phyloP scores from a whole-genome alignment of 2,888 invertebrate species.

The Ganaspis brasiliensis region DNA sequence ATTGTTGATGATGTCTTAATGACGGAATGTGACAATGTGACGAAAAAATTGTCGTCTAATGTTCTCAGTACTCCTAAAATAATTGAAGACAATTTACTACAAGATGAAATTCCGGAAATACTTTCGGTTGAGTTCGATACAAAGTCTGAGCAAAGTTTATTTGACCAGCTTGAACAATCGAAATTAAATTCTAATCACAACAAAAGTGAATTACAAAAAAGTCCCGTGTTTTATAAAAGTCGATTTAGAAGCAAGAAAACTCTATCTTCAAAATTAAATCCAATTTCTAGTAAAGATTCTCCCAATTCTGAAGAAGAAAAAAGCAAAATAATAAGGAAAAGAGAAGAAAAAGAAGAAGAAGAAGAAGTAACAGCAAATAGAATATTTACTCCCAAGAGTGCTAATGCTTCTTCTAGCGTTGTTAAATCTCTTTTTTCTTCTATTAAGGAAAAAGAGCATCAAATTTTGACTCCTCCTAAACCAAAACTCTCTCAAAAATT shows the following conservation, averaged over 20 bases:
- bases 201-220: constrained; percentile 25
- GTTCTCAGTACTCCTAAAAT: not conserved
- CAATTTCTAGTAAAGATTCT: not conserved
- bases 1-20: not conserved
- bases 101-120: constrained; percentile 44
- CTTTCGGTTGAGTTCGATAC: constrained; percentile 49
- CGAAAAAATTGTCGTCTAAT: not conserved
- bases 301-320: not conserved
- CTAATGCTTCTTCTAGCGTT: not conserved
- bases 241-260: constrained; percentile 3
- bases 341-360: not conserved
- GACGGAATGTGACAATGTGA: not conserved
- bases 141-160: constrained; percentile 44
- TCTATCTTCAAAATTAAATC: not conserved
- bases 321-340: not conserved
- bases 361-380: not conserved
- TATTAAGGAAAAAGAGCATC: not conserved
- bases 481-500: not conserved
- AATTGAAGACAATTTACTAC: constrained; percentile 40
- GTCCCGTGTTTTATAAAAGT: constrained; percentile 2
- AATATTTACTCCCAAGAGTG: not conserved
- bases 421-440: constrained; percentile 19
- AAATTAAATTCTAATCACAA: not conserved
- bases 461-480: not conserved
- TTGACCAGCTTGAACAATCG: constrained; percentile 13